Base-by-base conservation (phyloP, 1,140 invertebrate genomes). In the Drosophila ohnishii region DNA sequence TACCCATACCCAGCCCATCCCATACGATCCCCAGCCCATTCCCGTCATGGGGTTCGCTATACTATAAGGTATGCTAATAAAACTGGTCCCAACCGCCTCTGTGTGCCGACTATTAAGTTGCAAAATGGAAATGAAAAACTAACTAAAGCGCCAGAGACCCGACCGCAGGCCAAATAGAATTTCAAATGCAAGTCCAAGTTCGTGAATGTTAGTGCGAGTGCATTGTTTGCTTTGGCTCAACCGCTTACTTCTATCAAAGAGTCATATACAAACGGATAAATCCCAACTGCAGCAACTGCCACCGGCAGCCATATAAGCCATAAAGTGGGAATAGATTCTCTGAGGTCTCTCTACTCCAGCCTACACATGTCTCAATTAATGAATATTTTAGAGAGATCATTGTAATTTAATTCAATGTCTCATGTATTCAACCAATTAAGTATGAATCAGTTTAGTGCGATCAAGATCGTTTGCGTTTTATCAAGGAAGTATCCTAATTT, bases 91-190 rank as follows among this genome's bases (percentile, higher is more conserved):
- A 71, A 50, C 67, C 51, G 65, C 67, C 67, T 71, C 42, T 70
- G 67, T 69, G 67, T 55, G 42, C 48, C 51, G 67, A 71, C 67
- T 71, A 81, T 61, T 81, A 56, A 66, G 66, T 57, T 80, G 73
- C 50, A 80, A 61, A 76, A 75, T 66, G 47, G 55, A 63, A 78
- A 51, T 65, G 65, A 66, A 60, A 72, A 60, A 71, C 65, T 69
- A 69, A 69, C 65, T 69, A 71, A 71, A 57, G 65, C 67, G 37
- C 45, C 63, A n/a, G 66, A 28, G 32, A 37, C 59, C 16, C 28
- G 53, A 64, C 67, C 65, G 67, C 67, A 71, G 42, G 67, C 67
- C 50, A 75, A 74, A 64, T 74, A 74, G 59, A 64, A 74, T 75
- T 73, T 73, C 37, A 73, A 73, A 73, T 73, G 47, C 70, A 73